A percentile compares a stretch with the other conserved stretches of the same genome.
These are phyloP conservation scores for Murina feae DNA, from an alignment of 2,113 vertebrate species.

Conservation along the genomic window DNA sequence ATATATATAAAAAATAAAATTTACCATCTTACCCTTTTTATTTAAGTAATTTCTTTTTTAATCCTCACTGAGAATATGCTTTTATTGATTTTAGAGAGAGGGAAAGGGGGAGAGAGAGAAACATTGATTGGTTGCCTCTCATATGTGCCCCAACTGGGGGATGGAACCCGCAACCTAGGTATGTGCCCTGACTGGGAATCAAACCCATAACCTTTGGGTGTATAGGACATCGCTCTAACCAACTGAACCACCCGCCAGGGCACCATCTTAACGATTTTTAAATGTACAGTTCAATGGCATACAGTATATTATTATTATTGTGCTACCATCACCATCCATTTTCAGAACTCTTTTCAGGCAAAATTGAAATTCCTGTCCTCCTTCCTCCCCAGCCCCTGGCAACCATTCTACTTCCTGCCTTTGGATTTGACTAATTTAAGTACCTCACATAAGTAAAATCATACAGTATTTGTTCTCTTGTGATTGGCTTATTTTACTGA, in stretches of 20 bases:
- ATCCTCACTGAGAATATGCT: no score
- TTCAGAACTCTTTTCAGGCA: not conserved
- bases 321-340: not conserved
- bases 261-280: not conserved
- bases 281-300: not conserved
- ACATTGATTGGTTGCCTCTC: no score
- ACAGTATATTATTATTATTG: not conserved
- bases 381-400: not conserved
- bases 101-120: no score
- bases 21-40: not conserved
- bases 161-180: no score
- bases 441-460: not conserved
- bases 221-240: no score
- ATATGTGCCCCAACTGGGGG: no score
- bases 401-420: not conserved
- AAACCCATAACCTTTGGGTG: no score
- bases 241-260: no score
- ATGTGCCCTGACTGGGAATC: no score
- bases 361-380: not conserved
- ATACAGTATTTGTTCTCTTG: not conserved
- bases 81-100: no score
- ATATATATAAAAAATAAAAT: not conserved
- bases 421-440: not conserved
- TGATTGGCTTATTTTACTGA: not conserved
- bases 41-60: no score